Evolutionary conservation across 2,113 vertebrate species (phyloP).

Genomic region (Piliocolobus tephrosceles): DNA sequence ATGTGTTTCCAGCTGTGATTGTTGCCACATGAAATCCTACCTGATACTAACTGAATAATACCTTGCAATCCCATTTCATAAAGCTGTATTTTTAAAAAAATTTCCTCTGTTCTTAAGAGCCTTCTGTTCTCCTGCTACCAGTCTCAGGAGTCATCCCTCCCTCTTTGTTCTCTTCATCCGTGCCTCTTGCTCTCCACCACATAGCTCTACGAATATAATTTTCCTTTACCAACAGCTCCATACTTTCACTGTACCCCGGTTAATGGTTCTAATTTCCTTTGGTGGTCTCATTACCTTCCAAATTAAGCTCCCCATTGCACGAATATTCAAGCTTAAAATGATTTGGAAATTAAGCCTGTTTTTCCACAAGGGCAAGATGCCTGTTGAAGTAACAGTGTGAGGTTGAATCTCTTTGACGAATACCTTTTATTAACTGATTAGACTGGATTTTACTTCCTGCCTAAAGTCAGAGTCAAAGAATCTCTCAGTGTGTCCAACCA

Average conservation of each 20-base stretch:
- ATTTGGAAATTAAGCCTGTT: conserved; percentile 34
- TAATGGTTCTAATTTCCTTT: conserved; percentile 35
- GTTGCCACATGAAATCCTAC: not conserved
- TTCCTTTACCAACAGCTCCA: not conserved
- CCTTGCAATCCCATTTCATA: not conserved
- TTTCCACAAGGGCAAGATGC: not conserved
- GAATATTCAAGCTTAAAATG: conserved; percentile 1
- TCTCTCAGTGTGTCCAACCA: not conserved
- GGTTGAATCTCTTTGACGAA: not conserved
- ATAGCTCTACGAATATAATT: not conserved
- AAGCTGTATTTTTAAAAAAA: not conserved
- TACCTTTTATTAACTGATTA: conserved; percentile 37
- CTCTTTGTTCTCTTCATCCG: not conserved
- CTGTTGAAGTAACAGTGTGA: not conserved
- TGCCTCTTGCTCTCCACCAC: not conserved
- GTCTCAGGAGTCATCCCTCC: not conserved
- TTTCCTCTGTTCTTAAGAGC: not conserved
- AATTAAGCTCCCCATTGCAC: not conserved
- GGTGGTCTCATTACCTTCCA: conserved; percentile 12
- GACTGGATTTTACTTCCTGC: conserved; percentile 20
- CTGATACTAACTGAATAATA: conserved; percentile 24
- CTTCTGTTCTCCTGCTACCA: not conserved
- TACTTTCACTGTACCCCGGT: not conserved
- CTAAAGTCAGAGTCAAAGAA: conserved; percentile 40
- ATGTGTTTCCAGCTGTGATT: not conserved